phyloP scores from a whole-genome alignment of 1,140 invertebrate genomes.

The Epicauta chinensis region DNA sequence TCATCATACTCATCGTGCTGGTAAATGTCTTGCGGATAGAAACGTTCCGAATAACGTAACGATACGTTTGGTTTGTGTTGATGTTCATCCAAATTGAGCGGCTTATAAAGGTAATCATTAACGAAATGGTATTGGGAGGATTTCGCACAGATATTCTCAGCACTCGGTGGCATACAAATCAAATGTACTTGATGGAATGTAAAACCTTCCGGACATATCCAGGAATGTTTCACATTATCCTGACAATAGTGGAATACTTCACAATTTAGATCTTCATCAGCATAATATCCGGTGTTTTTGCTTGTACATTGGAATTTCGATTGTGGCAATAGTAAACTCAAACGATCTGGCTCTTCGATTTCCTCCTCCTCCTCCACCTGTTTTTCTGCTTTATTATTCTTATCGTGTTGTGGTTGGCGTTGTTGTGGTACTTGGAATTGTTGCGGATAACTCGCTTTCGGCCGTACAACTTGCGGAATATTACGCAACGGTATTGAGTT shows the following conservation, averaged over 20 bases:
- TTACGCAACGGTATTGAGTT: too few relatives aligned
- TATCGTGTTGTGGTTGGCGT: conserved; percentile 1
- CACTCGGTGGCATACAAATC: conserved; percentile 86
- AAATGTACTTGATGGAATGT: conserved; percentile 89
- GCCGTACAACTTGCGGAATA: too few relatives aligned
- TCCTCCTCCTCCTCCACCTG: conserved; percentile 55
- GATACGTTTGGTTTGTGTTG: conserved; percentile 75
- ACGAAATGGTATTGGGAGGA: conserved; percentile 88
- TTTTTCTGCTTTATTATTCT: background rate
- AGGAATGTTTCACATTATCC: conserved; percentile 82
- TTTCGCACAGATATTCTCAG: conserved; percentile 84
- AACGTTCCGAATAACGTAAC: conserved; percentile 78
- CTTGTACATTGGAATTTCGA: conserved; percentile 76
- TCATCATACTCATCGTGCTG: conserved; percentile 57
- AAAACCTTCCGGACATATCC: conserved; percentile 89
- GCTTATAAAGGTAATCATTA: conserved; percentile 88
- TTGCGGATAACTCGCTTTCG: background rate
- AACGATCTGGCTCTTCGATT: conserved; percentile 78
- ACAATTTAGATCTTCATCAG: conserved; percentile 80
- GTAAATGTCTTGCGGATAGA: conserved; percentile 69
- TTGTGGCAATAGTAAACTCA: conserved; percentile 69
- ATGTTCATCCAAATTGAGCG: conserved; percentile 74
- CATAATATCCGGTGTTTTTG: conserved; percentile 85
- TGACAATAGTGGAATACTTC: conserved; percentile 94
- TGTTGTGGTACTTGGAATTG: conserved; percentile 1